These are phyloP conservation scores for Silurus lanzhouensis DNA, from an alignment of 2,797 vertebrate species.

Conservation along the genomic window DNA sequence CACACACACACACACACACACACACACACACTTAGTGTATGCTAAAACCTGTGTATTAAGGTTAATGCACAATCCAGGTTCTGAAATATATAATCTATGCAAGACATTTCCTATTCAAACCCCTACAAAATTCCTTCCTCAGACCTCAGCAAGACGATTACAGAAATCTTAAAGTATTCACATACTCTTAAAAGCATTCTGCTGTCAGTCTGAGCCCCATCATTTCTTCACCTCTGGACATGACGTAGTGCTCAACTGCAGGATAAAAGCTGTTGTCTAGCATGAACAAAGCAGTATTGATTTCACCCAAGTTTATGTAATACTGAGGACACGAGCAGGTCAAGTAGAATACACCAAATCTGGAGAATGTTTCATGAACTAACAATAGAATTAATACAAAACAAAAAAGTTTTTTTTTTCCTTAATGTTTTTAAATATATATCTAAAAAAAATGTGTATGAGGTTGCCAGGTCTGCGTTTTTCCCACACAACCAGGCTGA, in stretches of 20 bases:
- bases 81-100: background rate
- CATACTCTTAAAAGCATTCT: conserved; percentile 26
- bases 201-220: conserved; percentile 29
- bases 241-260: conserved; percentile 38
- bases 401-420: background rate
- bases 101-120: background rate
- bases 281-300: conserved; percentile 39
- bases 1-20: too few relatives aligned
- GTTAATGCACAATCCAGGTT: background rate
- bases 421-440: background rate
- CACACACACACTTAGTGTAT: background rate
- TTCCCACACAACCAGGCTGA: background rate
- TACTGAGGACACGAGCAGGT: background rate
- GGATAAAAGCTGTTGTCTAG: conserved; percentile 14
- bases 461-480: background rate
- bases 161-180: background rate
- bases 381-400: background rate
- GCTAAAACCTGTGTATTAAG: background rate
- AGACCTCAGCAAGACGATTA: background rate
- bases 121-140: background rate
- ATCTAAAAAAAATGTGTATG: too few relatives aligned
- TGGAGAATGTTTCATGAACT: background rate
- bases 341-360: background rate
- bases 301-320: conserved; percentile 29
- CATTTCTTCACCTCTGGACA: conserved; percentile 38